A percentile compares a stretch with the other conserved stretches of the same genome.
These are phyloP conservation scores for Drosophila helvetica DNA, from an alignment of 2,888 invertebrate genomes.

Conservation along the genomic window DNA sequence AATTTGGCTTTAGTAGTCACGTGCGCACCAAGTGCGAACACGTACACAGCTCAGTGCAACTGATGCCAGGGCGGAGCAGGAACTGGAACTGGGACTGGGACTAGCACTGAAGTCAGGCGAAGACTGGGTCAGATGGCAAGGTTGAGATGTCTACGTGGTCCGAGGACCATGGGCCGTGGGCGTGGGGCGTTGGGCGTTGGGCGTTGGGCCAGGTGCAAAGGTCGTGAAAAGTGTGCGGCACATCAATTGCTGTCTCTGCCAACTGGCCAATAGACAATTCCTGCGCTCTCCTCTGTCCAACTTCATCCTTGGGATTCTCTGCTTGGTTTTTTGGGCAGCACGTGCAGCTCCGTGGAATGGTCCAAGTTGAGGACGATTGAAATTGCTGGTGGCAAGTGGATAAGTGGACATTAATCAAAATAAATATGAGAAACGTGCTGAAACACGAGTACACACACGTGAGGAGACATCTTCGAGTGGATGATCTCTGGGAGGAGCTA, in stretches of 20 bases:
- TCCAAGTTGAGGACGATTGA: slow-evolving; percentile 63
- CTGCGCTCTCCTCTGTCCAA: slow-evolving; percentile 14
- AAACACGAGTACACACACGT: slow-evolving; percentile 60
- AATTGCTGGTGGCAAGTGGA: slow-evolving; percentile 76
- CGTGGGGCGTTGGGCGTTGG: slow-evolving; percentile 13
- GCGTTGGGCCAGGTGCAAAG: slow-evolving; percentile 71
- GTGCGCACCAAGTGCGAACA: slow-evolving; percentile 78
- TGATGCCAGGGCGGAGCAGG: slow-evolving; percentile 60
- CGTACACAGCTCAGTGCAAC: slow-evolving; percentile 73
- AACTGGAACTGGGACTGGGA: not conserved
- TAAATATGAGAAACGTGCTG: slow-evolving; percentile 77
- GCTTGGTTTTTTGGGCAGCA: slow-evolving; percentile 33
- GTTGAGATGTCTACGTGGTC: slow-evolving; percentile 8
- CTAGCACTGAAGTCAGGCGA: not conserved
- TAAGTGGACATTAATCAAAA: slow-evolving; percentile 79
- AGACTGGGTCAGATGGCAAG: slow-evolving; percentile 18
- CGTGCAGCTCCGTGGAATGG: slow-evolving; percentile 42
- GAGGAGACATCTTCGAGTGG: slow-evolving; percentile 10
- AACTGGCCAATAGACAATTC: slow-evolving; percentile 71
- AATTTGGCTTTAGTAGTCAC: slow-evolving; percentile 78
- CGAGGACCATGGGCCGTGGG: slow-evolving; percentile 5
- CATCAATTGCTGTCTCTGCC: slow-evolving; percentile 71
- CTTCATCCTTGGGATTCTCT: not conserved
- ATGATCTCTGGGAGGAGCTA: slow-evolving; percentile 10
- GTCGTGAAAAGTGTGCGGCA: slow-evolving; percentile 68